Evolutionary conservation across 2,888 invertebrate species (phyloP).

Genomic region (Augochlorella aurata): DNA sequence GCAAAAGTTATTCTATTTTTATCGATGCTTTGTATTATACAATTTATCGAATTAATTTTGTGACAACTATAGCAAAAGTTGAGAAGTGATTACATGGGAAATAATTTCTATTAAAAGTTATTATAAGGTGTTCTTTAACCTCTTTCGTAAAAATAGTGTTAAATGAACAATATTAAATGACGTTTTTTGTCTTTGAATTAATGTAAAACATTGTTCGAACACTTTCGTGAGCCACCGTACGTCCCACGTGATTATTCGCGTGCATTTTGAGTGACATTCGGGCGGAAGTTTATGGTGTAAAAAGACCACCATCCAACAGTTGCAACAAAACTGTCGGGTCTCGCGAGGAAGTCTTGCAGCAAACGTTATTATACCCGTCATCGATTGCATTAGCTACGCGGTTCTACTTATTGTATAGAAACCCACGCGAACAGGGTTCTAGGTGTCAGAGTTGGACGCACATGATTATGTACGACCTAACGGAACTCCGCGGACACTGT

Average conservation of each 20-base stretch:
- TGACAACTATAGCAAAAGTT: no score
- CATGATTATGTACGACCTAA: constrained; percentile 47
- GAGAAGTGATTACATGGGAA: no score
- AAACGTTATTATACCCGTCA: constrained; percentile 13
- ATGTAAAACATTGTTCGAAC: no score
- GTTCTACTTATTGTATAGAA: constrained; percentile 1
- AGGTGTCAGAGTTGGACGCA: constrained; percentile 24
- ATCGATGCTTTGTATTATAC: no score
- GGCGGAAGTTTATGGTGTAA: background rate
- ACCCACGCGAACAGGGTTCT: constrained; percentile 33
- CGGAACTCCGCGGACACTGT: constrained; percentile 49
- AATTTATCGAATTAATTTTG: no score
- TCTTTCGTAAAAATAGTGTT: no score
- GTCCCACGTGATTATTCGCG: background rate
- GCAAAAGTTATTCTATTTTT: no score
- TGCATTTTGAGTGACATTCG: background rate
- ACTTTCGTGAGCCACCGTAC: no score
- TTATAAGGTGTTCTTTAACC: no score
- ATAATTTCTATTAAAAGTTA: no score
- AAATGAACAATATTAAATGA: no score
- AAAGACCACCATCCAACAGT: background rate
- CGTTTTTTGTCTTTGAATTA: no score
- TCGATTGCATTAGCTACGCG: constrained; percentile 22
- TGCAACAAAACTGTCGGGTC: background rate
- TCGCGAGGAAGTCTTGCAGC: background rate